Base-by-base conservation (phyloP, 2,888 invertebrate species). In the Calephelis perditalis region DNA sequence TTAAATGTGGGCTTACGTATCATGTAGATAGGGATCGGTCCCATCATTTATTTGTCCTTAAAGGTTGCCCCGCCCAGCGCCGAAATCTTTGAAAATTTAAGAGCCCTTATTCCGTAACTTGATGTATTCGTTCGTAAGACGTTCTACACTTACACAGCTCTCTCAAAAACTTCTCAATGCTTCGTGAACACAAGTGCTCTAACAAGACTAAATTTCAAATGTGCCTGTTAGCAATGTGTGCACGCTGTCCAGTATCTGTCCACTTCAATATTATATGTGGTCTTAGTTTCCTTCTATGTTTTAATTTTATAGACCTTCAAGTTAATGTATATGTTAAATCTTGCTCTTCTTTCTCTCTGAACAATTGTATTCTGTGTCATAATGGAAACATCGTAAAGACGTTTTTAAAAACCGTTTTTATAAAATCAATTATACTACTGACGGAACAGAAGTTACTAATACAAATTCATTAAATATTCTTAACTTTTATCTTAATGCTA, bases 211-310 rank as follows among this genome's bases (percentile, higher is more conserved):
- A 76, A 68, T 73, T 73, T 74, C 81, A 79, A 73, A 84, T 82
- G 79, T 88, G 88, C 82, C 87, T 89, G 86, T 83, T 86, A 85
- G 85, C 81, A 76, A 78, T 85, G 87, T 87, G 77, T 87, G 89
- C 89, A 90, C 90, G 89, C 86, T 78, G 78, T 81, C 86, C 87
- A 79, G 74, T 86, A 80, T 86, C 75, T 88, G 74, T 82, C 85
- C 87, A 87, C 84, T 87, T 82, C 77, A 73, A 82, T 86, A 86
- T 87, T 90, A 87, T 88, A 88, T 90, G 89, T 90, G 88, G 86
- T 88, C 87, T 82, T 82, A 78, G 79, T 84, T 84, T 73, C 68
- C 66, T 77, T 65, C 77, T 74, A 69, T 63, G 71, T 77, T 68
- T 80, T 80, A 82, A 59, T 72, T 81, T 83, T 80, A 74, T 81